Evolutionary conservation across 2,113 vertebrate genomes (phyloP).

Genomic region (Oncorhynchus kisutch): DNA sequence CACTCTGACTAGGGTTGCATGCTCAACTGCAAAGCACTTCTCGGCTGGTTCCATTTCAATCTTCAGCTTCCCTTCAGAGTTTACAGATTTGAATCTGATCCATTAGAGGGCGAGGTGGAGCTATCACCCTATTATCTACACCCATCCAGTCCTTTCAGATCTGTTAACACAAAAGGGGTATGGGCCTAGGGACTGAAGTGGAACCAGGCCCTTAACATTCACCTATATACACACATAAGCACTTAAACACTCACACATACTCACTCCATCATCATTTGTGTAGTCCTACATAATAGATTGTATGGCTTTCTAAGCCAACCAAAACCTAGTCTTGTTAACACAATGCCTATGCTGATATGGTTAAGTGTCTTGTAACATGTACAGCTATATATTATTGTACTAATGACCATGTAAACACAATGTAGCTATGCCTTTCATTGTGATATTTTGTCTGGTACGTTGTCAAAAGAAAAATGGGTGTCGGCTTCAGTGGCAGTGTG

Average conservation of each 20-base stretch:
- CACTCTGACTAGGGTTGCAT: neutral
- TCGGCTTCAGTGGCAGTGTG: constrained; percentile 48
- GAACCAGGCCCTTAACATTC: neutral
- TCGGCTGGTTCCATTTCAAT: neutral
- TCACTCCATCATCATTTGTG: constrained; percentile 24
- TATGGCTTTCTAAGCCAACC: constrained; percentile 34
- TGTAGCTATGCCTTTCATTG: constrained; percentile 63
- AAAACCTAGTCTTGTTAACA: constrained; percentile 59
- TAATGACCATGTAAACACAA: constrained; percentile 69
- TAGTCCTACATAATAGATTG: constrained; percentile 43
- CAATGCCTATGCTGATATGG: constrained; percentile 51
- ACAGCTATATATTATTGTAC: constrained; percentile 69
- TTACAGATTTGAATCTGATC: neutral
- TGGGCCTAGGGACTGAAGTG: neutral
- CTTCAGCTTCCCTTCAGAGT: neutral
- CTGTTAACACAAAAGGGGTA: neutral
- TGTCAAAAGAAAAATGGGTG: constrained; percentile 35
- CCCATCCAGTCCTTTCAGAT: neutral
- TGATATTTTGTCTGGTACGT: constrained; percentile 70
- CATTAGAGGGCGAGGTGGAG: neutral
- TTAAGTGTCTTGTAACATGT: constrained; percentile 65
- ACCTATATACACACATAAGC: constrained; percentile 3
- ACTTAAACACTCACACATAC: constrained; percentile 7
- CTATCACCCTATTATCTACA: neutral
- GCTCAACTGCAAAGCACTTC: neutral